phyloP scores from a whole-genome alignment of 64 coral and sea anemone species.

The Pocillopora verrucosa region DNA sequence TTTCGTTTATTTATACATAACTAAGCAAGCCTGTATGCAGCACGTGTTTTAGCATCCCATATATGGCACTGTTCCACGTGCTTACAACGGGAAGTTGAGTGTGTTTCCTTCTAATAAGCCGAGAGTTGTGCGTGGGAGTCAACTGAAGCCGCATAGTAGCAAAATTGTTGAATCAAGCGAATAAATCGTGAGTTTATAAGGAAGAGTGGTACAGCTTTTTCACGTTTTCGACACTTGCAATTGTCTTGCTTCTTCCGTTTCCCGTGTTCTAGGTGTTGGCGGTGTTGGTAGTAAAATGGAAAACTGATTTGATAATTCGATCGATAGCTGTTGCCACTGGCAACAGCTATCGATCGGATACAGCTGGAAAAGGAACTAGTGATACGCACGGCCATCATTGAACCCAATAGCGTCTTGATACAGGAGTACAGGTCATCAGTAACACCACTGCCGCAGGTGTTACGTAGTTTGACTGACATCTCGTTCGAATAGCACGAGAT shows the following conservation, averaged over 20 bases:
- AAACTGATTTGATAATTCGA: background rate
- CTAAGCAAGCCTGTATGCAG: too few relatives aligned
- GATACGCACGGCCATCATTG: background rate
- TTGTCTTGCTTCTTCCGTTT: background rate
- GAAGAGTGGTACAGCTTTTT: too few relatives aligned
- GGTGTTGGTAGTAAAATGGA: background rate
- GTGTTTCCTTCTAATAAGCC: too few relatives aligned
- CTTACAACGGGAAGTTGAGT: too few relatives aligned
- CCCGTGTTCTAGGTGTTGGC: background rate
- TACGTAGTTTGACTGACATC: background rate
- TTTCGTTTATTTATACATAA: too few relatives aligned
- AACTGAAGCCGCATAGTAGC: too few relatives aligned
- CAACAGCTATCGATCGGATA: background rate
- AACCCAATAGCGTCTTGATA: background rate
- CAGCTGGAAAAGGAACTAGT: background rate
- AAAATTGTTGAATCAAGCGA: too few relatives aligned
- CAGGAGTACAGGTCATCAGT: background rate
- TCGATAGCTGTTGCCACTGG: background rate
- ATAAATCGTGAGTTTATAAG: too few relatives aligned
- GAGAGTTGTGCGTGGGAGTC: too few relatives aligned
- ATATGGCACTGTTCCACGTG: too few relatives aligned
- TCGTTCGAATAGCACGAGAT: conserved; percentile 19
- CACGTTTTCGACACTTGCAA: too few relatives aligned
- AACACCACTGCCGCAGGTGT: background rate
- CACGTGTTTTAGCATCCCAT: too few relatives aligned